Evolutionary conservation across 1,140 invertebrate species (phyloP), one percentile per base, ranked within the genome.

Genomic region (Harlomillsia oculata): DNA sequence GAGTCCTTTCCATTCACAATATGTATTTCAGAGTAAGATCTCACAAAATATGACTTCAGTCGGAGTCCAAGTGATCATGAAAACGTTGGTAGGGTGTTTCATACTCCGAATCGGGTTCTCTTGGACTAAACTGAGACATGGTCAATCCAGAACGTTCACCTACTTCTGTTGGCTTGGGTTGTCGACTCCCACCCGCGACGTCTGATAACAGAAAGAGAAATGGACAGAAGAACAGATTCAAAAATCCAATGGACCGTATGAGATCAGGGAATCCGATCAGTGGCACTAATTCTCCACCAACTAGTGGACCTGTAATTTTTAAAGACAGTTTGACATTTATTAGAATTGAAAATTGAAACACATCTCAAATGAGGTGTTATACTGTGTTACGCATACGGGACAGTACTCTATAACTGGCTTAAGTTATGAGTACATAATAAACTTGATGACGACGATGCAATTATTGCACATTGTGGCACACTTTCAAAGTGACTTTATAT

Each of bases 191-290:
- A 11, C n/a, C 32, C 32, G n/a, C 9, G 32, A n/a, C 32, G 32
- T 60, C 58, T 16, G 51, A 67, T 13, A 77, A 56, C 49, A 73
- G 66, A 6, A 72, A 25, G 34, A 84, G 66, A 5, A 84, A 64
- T 0, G 82, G 81, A 60, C 80, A 81, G 68, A 83, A 85, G 11
- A 79, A 62, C 18, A 86, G 67, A 69, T 85, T 87, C 1, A 81
- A 62, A 14, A 83, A 67, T 14, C 84, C 85, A 3, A 86, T 71
- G 21, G 76, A 68, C 57, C 82, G 71, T 74, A 87, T 83, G 0
- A 87, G 70, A 79, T 80, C 83, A 25, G 80, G 75, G 68, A 87
- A 87, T 48, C 84, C 84, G 51, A 86, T 74, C n/a, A 70, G 65
- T 61, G 77, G 73, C 0, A 83, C 80, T 62, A 84, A 67, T 67